phyloP scores from a whole-genome alignment of 2,888 invertebrate genomes.

The Platyscelio sp. region DNA sequence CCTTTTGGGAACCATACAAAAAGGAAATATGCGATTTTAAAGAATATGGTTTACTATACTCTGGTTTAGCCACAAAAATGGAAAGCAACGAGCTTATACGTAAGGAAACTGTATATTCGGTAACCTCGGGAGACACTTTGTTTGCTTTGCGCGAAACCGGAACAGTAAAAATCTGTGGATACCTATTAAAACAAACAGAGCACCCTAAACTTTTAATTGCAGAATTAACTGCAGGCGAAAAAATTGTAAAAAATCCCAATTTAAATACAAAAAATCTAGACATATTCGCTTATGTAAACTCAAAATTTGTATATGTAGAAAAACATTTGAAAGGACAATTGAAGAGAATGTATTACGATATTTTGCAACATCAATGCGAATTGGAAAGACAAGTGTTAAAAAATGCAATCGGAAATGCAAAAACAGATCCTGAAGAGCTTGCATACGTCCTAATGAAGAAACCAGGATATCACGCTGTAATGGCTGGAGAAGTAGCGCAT shows the following conservation, averaged over 20 bases:
- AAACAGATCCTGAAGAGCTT: conserved; percentile 73
- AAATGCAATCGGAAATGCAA: conserved; percentile 72
- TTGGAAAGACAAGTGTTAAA: conserved; percentile 73
- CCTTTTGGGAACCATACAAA: too few species aligned
- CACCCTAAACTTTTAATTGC: conserved; percentile 44
- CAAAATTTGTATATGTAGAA: conserved; percentile 76
- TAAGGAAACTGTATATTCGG: conserved; percentile 39
- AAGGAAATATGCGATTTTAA: too few species aligned
- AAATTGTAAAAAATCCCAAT: not conserved
- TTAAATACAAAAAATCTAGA: conserved; percentile 55
- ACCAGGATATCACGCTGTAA: conserved; percentile 73
- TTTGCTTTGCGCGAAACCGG: conserved; percentile 60
- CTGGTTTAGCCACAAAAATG: not conserved
- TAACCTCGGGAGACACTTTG: conserved; percentile 36
- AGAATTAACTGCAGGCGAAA: not conserved
- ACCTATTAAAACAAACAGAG: conserved; percentile 42
- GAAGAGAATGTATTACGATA: conserved; percentile 66
- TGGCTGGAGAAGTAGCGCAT: conserved; percentile 75
- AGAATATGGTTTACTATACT: not conserved
- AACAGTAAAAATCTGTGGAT: conserved; percentile 10
- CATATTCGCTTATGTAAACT: conserved; percentile 72
- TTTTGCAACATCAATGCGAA: conserved; percentile 72
- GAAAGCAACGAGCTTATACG: not conserved
- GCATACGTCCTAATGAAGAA: conserved; percentile 71
- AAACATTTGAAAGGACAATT: conserved; percentile 70